Evolutionary conservation across 1,140 invertebrate genomes (phyloP).

Genomic region (Drosophila sucinea): DNA sequence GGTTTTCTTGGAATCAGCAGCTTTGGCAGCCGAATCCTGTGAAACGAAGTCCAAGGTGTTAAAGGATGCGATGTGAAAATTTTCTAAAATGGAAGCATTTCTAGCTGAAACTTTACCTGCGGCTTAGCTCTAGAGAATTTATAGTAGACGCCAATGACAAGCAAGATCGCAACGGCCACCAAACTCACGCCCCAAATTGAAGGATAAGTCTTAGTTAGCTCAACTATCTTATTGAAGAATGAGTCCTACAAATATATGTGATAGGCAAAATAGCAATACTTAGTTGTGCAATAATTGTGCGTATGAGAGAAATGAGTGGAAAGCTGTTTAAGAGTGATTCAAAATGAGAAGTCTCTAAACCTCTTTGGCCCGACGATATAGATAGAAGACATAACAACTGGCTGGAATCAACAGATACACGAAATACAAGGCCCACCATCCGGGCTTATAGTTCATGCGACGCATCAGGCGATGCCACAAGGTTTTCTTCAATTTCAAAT

Average conservation of each 20-base stretch:
- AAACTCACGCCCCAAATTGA: slow-evolving; percentile 96
- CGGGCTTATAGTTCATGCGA: slow-evolving; percentile 90
- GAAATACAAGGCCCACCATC: slow-evolving; percentile 91
- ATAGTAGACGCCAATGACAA: slow-evolving; percentile 88
- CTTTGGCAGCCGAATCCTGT: slow-evolving; percentile 50
- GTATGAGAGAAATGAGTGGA: too few species aligned
- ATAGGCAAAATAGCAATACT: slow-evolving; percentile 44
- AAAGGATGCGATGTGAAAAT: too few species aligned
- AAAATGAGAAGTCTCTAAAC: slow-evolving; percentile 79
- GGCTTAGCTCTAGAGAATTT: slow-evolving; percentile 70
- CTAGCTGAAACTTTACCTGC: slow-evolving; percentile 64
- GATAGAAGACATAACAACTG: slow-evolving; percentile 88
- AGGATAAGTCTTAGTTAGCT: slow-evolving; percentile 93
- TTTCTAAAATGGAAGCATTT: too few species aligned
- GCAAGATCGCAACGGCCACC: slow-evolving; percentile 84
- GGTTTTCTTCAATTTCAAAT: slow-evolving; percentile 84
- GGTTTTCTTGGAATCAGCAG: slow-evolving; percentile 59
- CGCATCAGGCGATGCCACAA: slow-evolving; percentile 89
- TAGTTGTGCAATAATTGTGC: slow-evolving; percentile 33
- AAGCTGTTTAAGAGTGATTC: background rate
- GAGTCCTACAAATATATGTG: slow-evolving; percentile 87
- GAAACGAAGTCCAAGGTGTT: background rate
- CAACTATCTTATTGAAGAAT: slow-evolving; percentile 90
- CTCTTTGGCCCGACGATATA: slow-evolving; percentile 87
- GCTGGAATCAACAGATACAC: slow-evolving; percentile 90